Evolutionary conservation across 2,797 vertebrate species (phyloP).

Genomic region (Dendrocincla fuliginosa): DNA sequence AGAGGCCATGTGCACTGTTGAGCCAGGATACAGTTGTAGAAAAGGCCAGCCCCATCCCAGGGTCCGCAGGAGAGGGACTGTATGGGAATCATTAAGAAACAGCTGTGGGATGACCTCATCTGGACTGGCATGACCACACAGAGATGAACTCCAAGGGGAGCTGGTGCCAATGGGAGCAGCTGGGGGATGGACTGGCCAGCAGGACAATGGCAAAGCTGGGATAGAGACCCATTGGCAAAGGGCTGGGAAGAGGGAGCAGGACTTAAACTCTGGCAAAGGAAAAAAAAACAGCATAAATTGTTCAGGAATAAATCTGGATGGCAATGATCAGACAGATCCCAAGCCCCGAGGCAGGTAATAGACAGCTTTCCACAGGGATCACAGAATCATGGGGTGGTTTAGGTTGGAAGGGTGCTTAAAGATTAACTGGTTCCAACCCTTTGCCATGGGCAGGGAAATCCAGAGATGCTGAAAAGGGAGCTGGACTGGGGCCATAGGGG

Average conservation of each 20-base stretch:
- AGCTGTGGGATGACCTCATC: background rate
- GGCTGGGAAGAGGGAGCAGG: background rate
- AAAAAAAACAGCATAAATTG: background rate
- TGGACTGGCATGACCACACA: background rate
- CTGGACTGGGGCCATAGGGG: background rate
- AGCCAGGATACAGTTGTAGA: background rate
- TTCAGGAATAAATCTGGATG: background rate
- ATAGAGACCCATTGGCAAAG: fast-evolving
- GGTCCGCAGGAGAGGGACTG: background rate
- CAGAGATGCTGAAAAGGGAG: background rate
- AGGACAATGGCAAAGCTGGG: background rate
- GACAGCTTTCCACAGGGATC: background rate
- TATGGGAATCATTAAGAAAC: background rate
- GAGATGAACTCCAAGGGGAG: background rate
- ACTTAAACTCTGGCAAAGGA: background rate
- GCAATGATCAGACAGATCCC: background rate
- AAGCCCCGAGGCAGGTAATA: background rate
- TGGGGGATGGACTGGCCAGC: background rate
- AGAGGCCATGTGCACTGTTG: background rate
- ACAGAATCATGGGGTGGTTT: background rate
- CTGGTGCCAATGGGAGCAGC: background rate
- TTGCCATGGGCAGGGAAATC: background rate
- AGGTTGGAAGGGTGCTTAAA: background rate
- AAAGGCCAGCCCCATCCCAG: background rate
- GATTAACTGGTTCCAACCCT: background rate